Percentiles rank a stretch among this genome's conserved stretches.
These are phyloP conservation scores for Polyommatus icarus DNA, from an alignment of 2,888 invertebrate species.

Conservation along the genomic window DNA sequence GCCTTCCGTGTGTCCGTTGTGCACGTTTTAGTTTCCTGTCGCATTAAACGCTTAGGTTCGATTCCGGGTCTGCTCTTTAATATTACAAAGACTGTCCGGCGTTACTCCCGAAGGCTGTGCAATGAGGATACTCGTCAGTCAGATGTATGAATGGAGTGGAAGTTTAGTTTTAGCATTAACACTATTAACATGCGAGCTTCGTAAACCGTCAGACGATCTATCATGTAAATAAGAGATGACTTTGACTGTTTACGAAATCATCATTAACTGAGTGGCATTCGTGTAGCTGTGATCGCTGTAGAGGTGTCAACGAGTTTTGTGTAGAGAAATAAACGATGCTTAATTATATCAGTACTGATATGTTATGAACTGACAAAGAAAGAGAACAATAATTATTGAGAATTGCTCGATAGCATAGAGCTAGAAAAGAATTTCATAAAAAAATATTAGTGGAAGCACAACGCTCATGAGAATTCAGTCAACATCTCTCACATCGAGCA, in stretches of 20 bases:
- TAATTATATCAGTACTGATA: not conserved
- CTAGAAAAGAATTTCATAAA: too few species aligned
- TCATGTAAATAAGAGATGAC: conserved; percentile 29
- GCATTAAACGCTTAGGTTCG: conserved; percentile 28
- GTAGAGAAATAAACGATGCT: not conserved
- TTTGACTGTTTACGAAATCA: conserved; percentile 71
- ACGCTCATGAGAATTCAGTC: too few species aligned
- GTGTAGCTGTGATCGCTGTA: conserved; percentile 54
- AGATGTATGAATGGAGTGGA: conserved; percentile 75
- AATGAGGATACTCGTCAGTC: conserved; percentile 73
- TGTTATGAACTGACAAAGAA: not conserved
- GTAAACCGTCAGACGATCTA: conserved; percentile 62
- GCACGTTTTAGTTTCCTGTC: conserved; percentile 57
- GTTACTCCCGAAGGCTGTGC: conserved; percentile 77
- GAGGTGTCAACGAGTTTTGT: conserved; percentile 13
- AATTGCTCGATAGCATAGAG: not conserved
- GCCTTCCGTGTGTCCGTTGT: conserved; percentile 76
- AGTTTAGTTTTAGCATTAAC: conserved; percentile 76
- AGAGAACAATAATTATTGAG: not conserved
- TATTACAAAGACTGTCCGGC: conserved; percentile 78
- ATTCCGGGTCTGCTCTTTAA: conserved; percentile 67
- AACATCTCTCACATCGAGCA: too few species aligned
- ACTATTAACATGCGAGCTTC: conserved; percentile 69
- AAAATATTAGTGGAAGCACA: too few species aligned
- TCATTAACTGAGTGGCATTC: conserved; percentile 52